phyloP scores from a whole-genome alignment of 1,140 invertebrate species.

The Kradibia gibbosae region DNA sequence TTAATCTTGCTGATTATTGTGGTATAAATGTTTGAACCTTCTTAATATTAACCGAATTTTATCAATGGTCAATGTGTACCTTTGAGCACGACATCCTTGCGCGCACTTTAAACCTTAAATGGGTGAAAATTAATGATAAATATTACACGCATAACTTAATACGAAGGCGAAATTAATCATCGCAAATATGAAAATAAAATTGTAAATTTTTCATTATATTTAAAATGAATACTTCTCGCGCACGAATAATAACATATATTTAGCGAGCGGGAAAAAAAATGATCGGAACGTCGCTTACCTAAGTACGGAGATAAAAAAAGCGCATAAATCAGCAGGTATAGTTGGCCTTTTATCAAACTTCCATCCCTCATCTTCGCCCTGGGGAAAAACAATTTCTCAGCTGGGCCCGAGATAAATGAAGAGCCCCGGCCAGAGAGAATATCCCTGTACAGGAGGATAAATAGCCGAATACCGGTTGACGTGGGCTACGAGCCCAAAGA shows the following conservation, averaged over 20 bases:
- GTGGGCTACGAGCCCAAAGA: neutral
- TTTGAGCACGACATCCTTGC: too few species aligned
- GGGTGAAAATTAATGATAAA: too few species aligned
- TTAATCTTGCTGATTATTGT: too few species aligned
- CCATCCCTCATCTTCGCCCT: neutral
- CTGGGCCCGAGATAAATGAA: slow-evolving; percentile 16
- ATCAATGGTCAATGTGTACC: too few species aligned
- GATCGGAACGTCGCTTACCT: slow-evolving; percentile 2
- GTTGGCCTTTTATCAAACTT: slow-evolving; percentile 13
- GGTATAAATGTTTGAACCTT: too few species aligned
- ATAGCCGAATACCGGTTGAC: neutral
- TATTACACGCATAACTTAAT: neutral
- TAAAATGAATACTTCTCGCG: neutral
- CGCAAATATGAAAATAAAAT: neutral
- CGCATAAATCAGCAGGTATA: slow-evolving; percentile 31
- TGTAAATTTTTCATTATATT: neutral
- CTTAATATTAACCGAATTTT: too few species aligned
- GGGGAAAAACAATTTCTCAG: slow-evolving; percentile 34
- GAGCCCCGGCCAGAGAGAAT: slow-evolving; percentile 11
- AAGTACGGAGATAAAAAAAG: slow-evolving; percentile 16
- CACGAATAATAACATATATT: neutral
- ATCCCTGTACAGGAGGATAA: neutral
- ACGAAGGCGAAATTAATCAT: neutral
- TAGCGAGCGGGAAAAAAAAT: neutral
- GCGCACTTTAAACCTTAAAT: too few species aligned